A percentile compares a stretch with the other conserved stretches of the same genome.
Evolutionary conservation across 2,113 vertebrate genomes (phyloP).

Genomic region (Excalfactoria chinensis): DNA sequence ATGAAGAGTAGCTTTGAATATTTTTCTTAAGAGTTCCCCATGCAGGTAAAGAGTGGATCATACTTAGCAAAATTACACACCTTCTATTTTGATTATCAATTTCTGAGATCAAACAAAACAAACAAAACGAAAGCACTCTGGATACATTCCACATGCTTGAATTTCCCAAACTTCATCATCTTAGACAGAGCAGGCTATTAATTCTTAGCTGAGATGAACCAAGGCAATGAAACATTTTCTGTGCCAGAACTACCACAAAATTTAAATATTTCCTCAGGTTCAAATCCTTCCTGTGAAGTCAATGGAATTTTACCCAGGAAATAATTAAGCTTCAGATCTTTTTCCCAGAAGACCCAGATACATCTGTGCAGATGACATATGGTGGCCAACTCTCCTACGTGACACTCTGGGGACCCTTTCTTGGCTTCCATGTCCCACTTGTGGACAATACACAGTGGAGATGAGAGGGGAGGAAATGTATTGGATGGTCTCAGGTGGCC

Average conservation of each 20-base stretch:
- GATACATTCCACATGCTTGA: neutral
- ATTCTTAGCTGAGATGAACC: neutral
- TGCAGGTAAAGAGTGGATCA: slow-evolving; percentile 19
- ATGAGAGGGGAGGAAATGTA: neutral
- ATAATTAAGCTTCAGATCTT: neutral
- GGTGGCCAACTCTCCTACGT: neutral
- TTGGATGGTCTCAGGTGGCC: neutral
- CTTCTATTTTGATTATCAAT: neutral
- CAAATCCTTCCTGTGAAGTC: neutral
- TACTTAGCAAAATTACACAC: neutral
- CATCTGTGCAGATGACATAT: neutral
- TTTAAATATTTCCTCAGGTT: neutral
- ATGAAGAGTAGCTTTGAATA: neutral
- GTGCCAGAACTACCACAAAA: neutral
- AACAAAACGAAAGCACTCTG: neutral
- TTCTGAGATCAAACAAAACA: slow-evolving; percentile 28
- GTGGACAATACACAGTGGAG: neutral
- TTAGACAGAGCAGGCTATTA: neutral
- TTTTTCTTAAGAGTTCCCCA: neutral
- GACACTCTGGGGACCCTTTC: neutral
- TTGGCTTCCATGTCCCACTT: neutral
- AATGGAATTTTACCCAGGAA: neutral
- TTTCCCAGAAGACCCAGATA: neutral
- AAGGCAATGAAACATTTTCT: neutral
- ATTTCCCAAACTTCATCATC: slow-evolving; percentile 23